Evolutionary conservation across 1,140 invertebrate species (phyloP).

Genomic region (Drosophila orosa): DNA sequence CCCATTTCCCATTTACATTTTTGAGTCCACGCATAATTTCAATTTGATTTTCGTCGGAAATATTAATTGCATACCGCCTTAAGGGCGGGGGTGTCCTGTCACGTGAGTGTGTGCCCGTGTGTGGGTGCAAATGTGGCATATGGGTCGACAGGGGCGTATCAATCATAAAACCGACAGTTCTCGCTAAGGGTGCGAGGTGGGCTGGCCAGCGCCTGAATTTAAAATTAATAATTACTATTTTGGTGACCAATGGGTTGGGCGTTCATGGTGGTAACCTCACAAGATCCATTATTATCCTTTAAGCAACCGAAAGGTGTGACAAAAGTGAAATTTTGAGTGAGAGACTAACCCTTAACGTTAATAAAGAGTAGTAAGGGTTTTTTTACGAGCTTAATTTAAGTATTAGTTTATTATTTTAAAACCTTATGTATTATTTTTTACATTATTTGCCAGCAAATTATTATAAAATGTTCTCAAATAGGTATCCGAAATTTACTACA

Average conservation of each 20-base stretch:
- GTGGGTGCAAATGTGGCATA: conserved; percentile 65
- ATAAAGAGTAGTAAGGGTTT: no score
- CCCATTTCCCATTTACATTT: conserved; percentile 35
- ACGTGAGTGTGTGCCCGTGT: conserved; percentile 1
- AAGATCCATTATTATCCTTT: not conserved
- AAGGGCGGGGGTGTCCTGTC: conserved; percentile 51
- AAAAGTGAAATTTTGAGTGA: no score
- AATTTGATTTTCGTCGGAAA: conserved; percentile 74
- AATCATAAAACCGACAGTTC: conserved; percentile 60
- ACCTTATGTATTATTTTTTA: no score
- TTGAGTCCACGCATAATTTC: conserved; percentile 66
- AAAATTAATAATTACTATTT: conserved; percentile 71
- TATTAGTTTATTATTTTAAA: no score
- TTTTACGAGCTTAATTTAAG: no score
- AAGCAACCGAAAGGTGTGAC: not conserved
- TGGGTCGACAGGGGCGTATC: conserved; percentile 53
- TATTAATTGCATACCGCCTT: conserved; percentile 63
- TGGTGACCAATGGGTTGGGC: conserved; percentile 25
- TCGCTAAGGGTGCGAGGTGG: conserved; percentile 32
- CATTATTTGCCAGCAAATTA: no score
- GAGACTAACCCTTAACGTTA: no score
- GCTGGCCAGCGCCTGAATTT: conserved; percentile 41
- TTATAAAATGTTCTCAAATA: no score
- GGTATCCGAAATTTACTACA: no score
- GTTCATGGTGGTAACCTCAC: conserved; percentile 12